A percentile compares a stretch with the other conserved stretches of the same genome.
Evolutionary conservation across 2,113 vertebrate species (phyloP).

Genomic region (Beaufortia kweichowensis): DNA sequence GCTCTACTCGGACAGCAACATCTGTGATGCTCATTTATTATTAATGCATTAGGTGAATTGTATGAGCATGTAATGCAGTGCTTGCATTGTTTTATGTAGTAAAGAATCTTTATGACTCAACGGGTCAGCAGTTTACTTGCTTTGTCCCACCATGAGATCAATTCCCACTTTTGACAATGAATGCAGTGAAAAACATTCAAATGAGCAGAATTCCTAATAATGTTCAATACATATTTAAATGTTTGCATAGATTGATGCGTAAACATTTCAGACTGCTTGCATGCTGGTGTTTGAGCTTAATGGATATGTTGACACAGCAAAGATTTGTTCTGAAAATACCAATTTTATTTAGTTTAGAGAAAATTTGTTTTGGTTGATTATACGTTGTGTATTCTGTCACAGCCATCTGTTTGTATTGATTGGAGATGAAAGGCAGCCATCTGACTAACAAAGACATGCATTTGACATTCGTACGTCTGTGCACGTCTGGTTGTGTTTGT

Average conservation of each 20-base stretch:
- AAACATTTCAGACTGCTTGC: neutral
- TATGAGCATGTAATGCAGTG: neutral
- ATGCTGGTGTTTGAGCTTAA: neutral
- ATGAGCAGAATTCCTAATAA: too few relatives aligned
- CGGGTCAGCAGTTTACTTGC: too few relatives aligned
- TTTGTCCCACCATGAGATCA: too few relatives aligned
- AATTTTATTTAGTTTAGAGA: neutral
- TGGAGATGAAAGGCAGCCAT: conserved; percentile 45
- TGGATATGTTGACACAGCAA: neutral
- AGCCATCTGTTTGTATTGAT: conserved; percentile 50
- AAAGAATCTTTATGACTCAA: too few relatives aligned
- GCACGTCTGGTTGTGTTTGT: neutral
- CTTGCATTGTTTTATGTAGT: neutral
- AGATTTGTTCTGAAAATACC: neutral
- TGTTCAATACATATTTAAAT: too few relatives aligned
- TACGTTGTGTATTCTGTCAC: conserved; percentile 25
- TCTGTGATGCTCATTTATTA: neutral
- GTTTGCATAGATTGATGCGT: too few relatives aligned
- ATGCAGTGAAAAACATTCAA: too few relatives aligned
- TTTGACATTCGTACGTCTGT: conserved; percentile 19
- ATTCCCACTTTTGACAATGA: too few relatives aligned
- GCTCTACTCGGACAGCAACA: neutral
- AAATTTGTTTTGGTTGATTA: conserved; percentile 32
- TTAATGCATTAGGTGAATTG: neutral
- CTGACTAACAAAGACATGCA: conserved; percentile 25